Conservation (phyloP, 2,113 vertebrate species). For the Entomyzon cyanotis region DNA sequence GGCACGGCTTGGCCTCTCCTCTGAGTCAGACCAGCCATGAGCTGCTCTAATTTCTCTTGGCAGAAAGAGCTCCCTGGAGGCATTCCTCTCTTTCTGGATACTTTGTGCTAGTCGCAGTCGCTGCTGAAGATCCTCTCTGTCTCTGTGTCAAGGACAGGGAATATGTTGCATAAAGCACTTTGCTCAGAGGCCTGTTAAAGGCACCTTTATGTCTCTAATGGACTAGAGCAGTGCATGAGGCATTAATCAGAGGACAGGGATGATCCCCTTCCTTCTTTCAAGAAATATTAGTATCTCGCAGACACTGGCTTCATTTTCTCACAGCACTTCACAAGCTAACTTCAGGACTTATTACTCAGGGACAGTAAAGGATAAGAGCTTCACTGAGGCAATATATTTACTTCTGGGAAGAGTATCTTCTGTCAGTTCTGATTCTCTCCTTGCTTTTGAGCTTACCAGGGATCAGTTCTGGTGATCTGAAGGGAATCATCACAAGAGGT, state of each 20-base stretch:
- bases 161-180: background rate
- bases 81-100: background rate
- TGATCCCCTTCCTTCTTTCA: background rate
- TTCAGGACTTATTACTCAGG: constrained; percentile 44
- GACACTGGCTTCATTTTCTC: constrained; percentile 27
- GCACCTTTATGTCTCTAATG: constrained; percentile 30
- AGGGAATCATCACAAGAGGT: background rate
- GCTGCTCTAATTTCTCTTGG: constrained; percentile 30
- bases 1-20: background rate
- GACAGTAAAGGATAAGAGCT: constrained; percentile 9
- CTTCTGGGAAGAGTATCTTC: background rate
- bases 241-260: constrained; percentile 36
- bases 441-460: constrained; percentile 26
- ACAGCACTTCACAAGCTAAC: background rate
- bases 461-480: background rate
- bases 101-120: background rate
- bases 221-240: background rate
- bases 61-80: constrained; percentile 38
- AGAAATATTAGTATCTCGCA: constrained; percentile 22
- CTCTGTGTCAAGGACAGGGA: constrained; percentile 27
- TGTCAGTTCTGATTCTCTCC: constrained; percentile 51
- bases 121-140: background rate
- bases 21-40: background rate
- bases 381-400: constrained; percentile 20
- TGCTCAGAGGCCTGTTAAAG: constrained; percentile 51